Evolutionary conservation across 2,113 vertebrate species (phyloP).

Genomic region (Lophotis ruficrista): DNA sequence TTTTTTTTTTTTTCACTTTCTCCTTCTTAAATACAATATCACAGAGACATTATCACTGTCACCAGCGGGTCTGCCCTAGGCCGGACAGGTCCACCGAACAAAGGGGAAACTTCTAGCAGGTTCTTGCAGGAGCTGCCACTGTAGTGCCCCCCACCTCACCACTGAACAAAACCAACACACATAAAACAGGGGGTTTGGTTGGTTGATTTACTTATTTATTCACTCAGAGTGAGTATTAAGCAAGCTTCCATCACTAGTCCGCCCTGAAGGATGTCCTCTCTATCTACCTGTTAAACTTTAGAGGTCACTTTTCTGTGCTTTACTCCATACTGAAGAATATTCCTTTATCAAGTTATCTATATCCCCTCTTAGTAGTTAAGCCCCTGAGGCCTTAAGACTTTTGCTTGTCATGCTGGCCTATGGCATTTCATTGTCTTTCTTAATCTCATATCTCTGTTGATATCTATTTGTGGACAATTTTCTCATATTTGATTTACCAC

Average conservation of each 20-base stretch:
- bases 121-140: too few relatives aligned
- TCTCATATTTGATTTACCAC: background rate
- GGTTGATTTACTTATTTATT: background rate
- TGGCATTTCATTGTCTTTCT: background rate
- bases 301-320: background rate
- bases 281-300: background rate
- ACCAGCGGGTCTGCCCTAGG: too few relatives aligned
- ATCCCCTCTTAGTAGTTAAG: background rate
- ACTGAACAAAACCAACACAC: too few relatives aligned
- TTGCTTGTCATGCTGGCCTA: background rate
- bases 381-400: background rate
- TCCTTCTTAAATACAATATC: too few relatives aligned
- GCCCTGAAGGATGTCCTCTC: background rate
- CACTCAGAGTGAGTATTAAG: background rate
- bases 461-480: background rate
- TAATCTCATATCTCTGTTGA: background rate
- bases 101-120: too few relatives aligned
- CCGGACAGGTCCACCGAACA: too few relatives aligned
- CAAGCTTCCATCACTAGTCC: background rate
- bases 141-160: too few relatives aligned
- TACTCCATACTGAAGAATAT: background rate
- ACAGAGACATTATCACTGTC: too few relatives aligned
- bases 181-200: background rate
- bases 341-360: background rate
- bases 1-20: too few relatives aligned